These are phyloP conservation scores for Tricholaema leucomelas DNA, from an alignment of 2,113 vertebrate genomes.

Conservation along the genomic window DNA sequence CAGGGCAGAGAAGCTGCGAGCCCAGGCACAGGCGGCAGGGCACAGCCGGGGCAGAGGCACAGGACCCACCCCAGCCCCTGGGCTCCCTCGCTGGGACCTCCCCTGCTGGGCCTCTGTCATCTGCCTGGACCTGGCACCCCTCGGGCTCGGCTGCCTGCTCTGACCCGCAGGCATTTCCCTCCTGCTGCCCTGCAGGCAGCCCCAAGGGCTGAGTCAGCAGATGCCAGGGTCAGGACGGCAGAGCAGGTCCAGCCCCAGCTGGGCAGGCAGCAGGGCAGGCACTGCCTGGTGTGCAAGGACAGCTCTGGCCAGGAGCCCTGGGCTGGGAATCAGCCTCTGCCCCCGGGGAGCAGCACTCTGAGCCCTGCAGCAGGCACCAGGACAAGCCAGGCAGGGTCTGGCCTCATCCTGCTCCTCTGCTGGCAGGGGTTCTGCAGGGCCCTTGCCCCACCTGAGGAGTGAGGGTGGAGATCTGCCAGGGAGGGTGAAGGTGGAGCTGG, in stretches of 20 bases:
- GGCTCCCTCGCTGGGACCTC: background rate
- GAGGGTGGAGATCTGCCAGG: background rate
- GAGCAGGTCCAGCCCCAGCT: background rate
- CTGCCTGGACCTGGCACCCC: background rate
- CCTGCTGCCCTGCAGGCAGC: background rate
- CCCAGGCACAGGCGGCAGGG: fast-evolving
- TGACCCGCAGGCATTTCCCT: background rate
- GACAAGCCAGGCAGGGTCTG: no score
- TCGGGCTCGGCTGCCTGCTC: background rate
- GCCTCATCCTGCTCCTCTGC: background rate
- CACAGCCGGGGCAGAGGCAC: no score
- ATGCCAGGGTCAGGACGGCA: background rate
- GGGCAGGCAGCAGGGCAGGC: background rate
- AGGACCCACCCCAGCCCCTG: background rate
- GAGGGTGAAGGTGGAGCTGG: background rate
- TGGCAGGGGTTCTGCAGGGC: background rate
- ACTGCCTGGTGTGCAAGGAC: fast-evolving
- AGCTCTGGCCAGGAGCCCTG: background rate
- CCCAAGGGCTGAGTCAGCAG: slow-evolving; percentile 17
- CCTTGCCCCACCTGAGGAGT: background rate
- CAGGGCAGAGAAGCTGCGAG: no score
- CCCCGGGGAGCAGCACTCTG: background rate
- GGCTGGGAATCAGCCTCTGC: background rate
- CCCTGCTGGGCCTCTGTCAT: background rate
- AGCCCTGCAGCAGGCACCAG: no score